phyloP scores from a whole-genome alignment of 2,797 vertebrate species.

The Crenuchus spilurus region DNA sequence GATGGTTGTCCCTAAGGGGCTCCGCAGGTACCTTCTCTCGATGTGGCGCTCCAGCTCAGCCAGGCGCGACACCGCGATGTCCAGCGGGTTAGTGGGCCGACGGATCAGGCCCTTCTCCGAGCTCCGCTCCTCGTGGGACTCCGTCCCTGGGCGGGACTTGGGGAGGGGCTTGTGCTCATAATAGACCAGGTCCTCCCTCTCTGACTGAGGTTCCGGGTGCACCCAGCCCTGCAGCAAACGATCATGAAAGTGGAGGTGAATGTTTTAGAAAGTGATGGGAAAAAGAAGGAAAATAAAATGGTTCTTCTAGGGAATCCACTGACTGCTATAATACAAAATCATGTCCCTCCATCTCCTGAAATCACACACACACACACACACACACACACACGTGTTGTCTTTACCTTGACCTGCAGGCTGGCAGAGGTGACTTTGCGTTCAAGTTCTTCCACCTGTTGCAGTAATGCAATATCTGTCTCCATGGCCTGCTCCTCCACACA shows the following conservation, averaged over 20 bases:
- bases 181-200: slow-evolving; percentile 98
- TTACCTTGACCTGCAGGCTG: slow-evolving; percentile 98
- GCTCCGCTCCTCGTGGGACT: slow-evolving; percentile 81
- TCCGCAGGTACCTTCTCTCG: slow-evolving; percentile 99
- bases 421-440: slow-evolving; percentile 96
- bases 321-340: not conserved
- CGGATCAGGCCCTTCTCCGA: slow-evolving; percentile 87
- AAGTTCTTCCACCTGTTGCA: slow-evolving; percentile 98
- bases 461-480: slow-evolving; percentile 93
- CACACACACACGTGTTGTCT: not conserved
- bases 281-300: too few species aligned
- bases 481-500: slow-evolving; percentile 98
- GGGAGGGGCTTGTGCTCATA: slow-evolving; percentile 92
- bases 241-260: not conserved
- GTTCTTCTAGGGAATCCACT: too few species aligned
- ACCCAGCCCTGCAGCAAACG: slow-evolving; percentile 89
- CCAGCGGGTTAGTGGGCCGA: slow-evolving; percentile 97
- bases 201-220: slow-evolving; percentile 92
- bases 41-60: slow-evolving; percentile 99
- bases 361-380: not conserved
- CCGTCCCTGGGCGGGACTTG: slow-evolving; percentile 69
- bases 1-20: slow-evolving; percentile 99
- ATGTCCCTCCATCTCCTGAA: not conserved
- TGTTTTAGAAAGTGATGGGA: not conserved
- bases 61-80: slow-evolving; percentile 99